phyloP scores from a whole-genome alignment of 1,140 invertebrate genomes.

The Eulimnadia texana region DNA sequence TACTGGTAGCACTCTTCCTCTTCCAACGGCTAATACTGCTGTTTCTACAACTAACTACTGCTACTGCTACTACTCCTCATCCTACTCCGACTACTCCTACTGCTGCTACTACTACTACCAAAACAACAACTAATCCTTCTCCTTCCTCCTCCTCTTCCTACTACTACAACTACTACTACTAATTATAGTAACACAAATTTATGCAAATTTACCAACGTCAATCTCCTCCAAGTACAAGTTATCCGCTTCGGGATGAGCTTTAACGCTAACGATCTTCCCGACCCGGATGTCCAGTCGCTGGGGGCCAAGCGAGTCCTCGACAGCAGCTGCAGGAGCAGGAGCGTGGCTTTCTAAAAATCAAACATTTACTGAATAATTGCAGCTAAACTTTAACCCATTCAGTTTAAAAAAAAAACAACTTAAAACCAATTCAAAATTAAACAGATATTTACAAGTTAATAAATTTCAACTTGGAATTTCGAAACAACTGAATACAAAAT shows the following conservation, averaged over 20 bases:
- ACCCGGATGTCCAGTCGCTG: conserved; percentile 73
- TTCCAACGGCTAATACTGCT: no score
- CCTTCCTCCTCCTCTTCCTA: no score
- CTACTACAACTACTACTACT: no score
- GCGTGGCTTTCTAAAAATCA: not conserved
- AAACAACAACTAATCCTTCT: no score
- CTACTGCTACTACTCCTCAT: no score
- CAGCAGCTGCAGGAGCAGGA: conserved; percentile 21
- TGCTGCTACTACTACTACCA: no score
- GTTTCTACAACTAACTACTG: no score
- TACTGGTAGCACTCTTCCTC: no score
- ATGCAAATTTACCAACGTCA: conserved; percentile 42
- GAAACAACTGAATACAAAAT: no score
- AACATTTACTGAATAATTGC: no score
- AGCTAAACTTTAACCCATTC: no score
- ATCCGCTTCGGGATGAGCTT: conserved; percentile 92
- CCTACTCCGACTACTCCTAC: no score
- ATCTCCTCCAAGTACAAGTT: conserved; percentile 87
- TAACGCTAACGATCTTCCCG: conserved; percentile 77
- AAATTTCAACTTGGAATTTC: not conserved
- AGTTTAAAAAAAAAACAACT: not conserved
- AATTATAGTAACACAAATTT: conserved; percentile 7
- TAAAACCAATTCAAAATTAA: not conserved
- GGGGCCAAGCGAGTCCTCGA: conserved; percentile 47
- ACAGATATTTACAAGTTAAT: not conserved